phyloP scores from a whole-genome alignment of 2,888 invertebrate genomes.

The Hymenopus coronatus region DNA sequence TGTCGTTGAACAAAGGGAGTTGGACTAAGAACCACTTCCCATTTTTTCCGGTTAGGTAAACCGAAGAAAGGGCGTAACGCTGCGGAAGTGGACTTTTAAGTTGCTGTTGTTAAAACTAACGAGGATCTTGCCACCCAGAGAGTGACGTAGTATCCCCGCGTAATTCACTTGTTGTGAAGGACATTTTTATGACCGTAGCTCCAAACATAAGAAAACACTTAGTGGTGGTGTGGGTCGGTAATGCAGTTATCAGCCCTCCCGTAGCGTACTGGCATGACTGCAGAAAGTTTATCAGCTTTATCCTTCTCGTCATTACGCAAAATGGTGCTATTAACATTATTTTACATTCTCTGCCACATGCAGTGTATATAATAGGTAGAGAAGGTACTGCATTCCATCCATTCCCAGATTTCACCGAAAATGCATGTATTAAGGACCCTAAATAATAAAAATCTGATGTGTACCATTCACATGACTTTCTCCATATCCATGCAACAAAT shows the following conservation, averaged over 20 bases:
- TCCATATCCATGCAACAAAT: too few species aligned
- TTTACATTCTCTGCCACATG: too few species aligned
- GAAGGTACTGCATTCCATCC: too few species aligned
- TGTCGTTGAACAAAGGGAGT: neutral
- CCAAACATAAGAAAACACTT: neutral
- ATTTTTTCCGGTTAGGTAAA: neutral
- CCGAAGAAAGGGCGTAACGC: neutral
- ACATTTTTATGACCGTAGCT: neutral
- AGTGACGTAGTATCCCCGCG: too few species aligned
- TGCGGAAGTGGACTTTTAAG: neutral
- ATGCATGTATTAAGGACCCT: too few species aligned
- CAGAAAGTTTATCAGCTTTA: neutral
- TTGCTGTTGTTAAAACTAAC: neutral
- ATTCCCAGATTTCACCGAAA: too few species aligned
- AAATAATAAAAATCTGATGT: too few species aligned
- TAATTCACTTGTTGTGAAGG: neutral
- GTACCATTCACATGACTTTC: too few species aligned
- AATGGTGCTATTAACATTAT: neutral
- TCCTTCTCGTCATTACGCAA: neutral
- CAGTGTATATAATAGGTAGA: too few species aligned
- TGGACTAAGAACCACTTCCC: neutral
- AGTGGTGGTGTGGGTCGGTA: neutral
- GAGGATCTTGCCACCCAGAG: neutral
- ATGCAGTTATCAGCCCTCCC: neutral
- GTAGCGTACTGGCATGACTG: neutral